Conservation (phyloP, 2,888 invertebrate genomes). For the Trachelus stipa region DNA sequence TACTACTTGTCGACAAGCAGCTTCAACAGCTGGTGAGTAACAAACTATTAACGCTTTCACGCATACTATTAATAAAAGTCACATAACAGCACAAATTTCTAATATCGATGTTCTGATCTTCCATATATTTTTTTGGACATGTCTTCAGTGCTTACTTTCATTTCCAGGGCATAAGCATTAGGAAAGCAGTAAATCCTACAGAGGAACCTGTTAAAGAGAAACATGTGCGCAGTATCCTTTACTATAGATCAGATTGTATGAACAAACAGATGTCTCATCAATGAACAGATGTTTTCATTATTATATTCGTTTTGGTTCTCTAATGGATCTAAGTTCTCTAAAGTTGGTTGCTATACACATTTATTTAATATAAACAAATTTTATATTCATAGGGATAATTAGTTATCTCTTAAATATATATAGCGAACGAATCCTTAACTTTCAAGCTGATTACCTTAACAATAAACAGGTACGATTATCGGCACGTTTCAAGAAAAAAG, state of each 20-base stretch:
- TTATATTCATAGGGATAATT: too few species aligned
- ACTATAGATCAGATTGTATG: slow-evolving; percentile 5
- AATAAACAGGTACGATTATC: slow-evolving; percentile 81
- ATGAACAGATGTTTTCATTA: slow-evolving; percentile 2
- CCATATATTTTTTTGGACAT: too few species aligned
- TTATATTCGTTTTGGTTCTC: neutral
- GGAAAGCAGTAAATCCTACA: slow-evolving; percentile 91
- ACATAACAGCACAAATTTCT: too few species aligned
- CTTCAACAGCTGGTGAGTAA: slow-evolving; percentile 72
- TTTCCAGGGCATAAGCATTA: slow-evolving; percentile 84
- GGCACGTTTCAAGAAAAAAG: slow-evolving; percentile 95
- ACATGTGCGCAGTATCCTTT: slow-evolving; percentile 87
- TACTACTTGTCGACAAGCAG: slow-evolving; percentile 68
- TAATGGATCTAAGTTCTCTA: neutral
- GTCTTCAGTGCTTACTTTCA: slow-evolving; percentile 32
- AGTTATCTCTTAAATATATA: too few species aligned
- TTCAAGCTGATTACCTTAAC: slow-evolving; percentile 20
- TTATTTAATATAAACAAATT: too few species aligned
- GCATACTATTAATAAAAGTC: too few species aligned
- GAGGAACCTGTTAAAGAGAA: slow-evolving; percentile 98
- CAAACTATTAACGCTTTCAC: slow-evolving; percentile 5
- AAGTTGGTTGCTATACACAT: too few species aligned
- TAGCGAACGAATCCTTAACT: too few species aligned
- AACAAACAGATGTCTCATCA: too few species aligned
- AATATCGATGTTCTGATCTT: too few species aligned